Base-by-base conservation (phyloP, 2,113 vertebrate genomes). In the Zosterops japonicus region DNA sequence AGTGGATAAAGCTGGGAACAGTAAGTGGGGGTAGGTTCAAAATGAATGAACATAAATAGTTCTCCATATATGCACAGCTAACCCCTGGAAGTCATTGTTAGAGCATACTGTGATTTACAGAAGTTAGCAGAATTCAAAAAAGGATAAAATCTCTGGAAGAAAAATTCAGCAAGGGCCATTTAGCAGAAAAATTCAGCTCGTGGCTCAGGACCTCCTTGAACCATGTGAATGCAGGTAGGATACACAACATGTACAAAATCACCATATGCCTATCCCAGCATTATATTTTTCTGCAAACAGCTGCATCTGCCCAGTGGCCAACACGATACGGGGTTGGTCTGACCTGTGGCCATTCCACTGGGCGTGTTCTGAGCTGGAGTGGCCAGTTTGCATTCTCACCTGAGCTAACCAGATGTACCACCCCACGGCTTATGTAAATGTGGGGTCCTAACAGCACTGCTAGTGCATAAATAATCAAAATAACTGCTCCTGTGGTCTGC, bases 381-480 rank as follows among this genome's bases (percentile, higher is more conserved):
- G 46, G 44, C 46, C 5, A 6, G n/a, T 68, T 16, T 52, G 7
- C 55, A 44, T 29, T 63, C 57, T 33, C 36, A n/a, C 2, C 2
- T 55, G 70, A 81, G 57, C 55, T 81, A 67, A 82, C 14, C 47
- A 90, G 27, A n/a, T 41, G 17, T n/a, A 42, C 23, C 31, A 65
- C 12, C 11, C 39, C 2, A 1, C 1, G 11, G 60, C 47, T 22
- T 50, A 20, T 33, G 47, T n/a, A 77, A 42, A 85, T 63, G 42
- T 36, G 44, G 60, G 24, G 41, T 47, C 17, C 35, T 50, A 57
- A 86, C 47, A 83, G 53, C 64, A 61, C 12, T 72, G 24, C 74
- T 46, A 68, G 31, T 20, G 27, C 49, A 77, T 64, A 84, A 94
- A 71, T 44, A 22, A 76, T 59, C 46, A 61, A 87, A 92, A 90